Evolutionary conservation across 1,140 invertebrate genomes (phyloP).

Genomic region (honey bee (Apis mellifera)): DNA sequence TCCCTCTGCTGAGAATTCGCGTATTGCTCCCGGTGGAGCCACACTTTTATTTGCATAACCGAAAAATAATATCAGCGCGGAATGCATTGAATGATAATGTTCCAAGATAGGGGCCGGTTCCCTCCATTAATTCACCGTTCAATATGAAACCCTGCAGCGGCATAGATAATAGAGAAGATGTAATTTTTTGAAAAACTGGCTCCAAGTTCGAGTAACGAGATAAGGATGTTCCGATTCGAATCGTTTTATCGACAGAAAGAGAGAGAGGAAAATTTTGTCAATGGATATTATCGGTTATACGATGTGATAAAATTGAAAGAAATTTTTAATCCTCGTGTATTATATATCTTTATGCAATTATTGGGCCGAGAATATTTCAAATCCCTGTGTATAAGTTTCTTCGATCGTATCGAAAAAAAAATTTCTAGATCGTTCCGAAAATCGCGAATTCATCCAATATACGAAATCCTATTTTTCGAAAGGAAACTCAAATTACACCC

Average conservation of each 20-base stretch:
- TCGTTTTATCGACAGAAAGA: neutral
- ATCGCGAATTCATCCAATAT: no score
- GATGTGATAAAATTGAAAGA: no score
- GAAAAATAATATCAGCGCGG: conserved; percentile 41
- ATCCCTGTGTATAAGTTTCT: no score
- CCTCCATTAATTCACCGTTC: conserved; percentile 7
- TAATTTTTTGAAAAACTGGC: neutral
- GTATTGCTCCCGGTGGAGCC: conserved; percentile 34
- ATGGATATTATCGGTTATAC: neutral
- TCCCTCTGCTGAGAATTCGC: conserved; percentile 34
- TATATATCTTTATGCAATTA: no score
- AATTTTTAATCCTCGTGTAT: no score
- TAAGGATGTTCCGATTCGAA: neutral
- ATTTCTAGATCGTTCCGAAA: no score
- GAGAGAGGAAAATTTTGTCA: neutral
- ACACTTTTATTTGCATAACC: conserved; percentile 44
- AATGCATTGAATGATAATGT: conserved; percentile 35
- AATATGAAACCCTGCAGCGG: neutral
- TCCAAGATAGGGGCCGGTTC: conserved; percentile 17
- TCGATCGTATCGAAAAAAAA: no score
- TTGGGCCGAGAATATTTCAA: no score
- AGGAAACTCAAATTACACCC: no score
- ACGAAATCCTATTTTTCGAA: no score
- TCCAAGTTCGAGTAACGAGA: neutral
- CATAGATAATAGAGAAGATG: neutral